phyloP scores from a whole-genome alignment of 2,113 vertebrate species.

The Nansenia antarctica region DNA sequence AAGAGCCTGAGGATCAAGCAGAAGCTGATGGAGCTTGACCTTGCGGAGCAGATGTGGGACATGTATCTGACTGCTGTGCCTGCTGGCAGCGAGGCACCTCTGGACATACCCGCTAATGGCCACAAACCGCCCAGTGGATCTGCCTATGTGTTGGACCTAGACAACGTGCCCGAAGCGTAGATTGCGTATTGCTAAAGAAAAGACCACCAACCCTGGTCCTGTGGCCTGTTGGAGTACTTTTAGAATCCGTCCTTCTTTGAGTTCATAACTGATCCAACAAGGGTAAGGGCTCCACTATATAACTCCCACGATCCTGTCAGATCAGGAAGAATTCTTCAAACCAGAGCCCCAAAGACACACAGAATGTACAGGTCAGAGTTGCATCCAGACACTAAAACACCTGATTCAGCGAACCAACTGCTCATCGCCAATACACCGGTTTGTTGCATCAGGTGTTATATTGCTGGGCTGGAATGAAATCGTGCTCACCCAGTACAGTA shows the following conservation, averaged over 20 bases:
- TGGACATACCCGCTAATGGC: slow-evolving; percentile 61
- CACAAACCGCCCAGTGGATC: slow-evolving; percentile 54
- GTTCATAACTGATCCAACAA: not conserved
- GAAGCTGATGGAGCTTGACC: slow-evolving; percentile 70
- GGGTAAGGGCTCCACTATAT: not conserved
- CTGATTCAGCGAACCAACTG: too few relatives aligned
- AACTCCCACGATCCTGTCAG: not conserved
- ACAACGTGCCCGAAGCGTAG: slow-evolving; percentile 39
- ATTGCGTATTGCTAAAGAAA: slow-evolving; percentile 59
- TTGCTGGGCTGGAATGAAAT: too few relatives aligned
- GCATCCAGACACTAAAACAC: too few relatives aligned
- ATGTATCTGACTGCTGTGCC: slow-evolving; percentile 74
- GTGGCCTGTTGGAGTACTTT: slow-evolving; percentile 17
- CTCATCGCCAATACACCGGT: too few relatives aligned
- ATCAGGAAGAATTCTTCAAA: not conserved
- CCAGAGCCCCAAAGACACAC: not conserved
- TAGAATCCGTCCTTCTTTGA: not conserved
- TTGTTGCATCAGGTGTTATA: too few relatives aligned
- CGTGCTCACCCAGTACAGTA: too few relatives aligned
- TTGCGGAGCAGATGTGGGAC: slow-evolving; percentile 78
- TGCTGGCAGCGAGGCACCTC: slow-evolving; percentile 49
- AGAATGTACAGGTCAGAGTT: too few relatives aligned
- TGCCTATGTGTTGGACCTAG: slow-evolving; percentile 27
- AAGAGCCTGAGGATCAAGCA: slow-evolving; percentile 78
- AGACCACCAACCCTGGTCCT: not conserved